These are phyloP conservation scores for Semnornis frantzii DNA, from an alignment of 2,113 vertebrate genomes.

Conservation along the genomic window DNA sequence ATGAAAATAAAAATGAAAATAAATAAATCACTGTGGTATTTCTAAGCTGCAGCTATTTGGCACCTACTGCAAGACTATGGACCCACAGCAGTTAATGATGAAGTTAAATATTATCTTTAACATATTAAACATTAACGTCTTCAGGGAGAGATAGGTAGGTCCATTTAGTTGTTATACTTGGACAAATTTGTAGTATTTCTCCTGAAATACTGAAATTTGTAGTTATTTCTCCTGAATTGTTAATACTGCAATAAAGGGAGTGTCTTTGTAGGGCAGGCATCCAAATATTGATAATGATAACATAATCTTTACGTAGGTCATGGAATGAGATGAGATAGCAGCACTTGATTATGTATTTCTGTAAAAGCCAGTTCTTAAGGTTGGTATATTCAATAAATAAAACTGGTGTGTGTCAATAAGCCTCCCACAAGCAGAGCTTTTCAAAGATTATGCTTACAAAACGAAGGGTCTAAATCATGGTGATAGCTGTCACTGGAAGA, in stretches of 20 bases:
- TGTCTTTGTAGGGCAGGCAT: not conserved
- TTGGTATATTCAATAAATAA: not conserved
- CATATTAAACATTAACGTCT: not conserved
- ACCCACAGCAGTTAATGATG: not conserved
- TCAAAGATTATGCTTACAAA: not conserved
- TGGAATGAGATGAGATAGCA: not conserved
- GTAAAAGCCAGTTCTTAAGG: not conserved
- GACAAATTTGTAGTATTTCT: not conserved
- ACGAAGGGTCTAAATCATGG: accelerated
- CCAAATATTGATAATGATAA: not conserved
- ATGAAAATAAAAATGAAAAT: not conserved
- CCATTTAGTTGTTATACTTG: not conserved
- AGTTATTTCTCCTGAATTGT: not conserved
- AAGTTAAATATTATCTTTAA: not conserved
- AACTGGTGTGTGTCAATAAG: not conserved
- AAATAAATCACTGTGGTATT: not conserved
- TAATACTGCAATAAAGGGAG: not conserved
- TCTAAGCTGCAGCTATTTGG: not conserved
- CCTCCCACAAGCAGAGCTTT: not conserved
- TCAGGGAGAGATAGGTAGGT: not conserved
- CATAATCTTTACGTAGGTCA: not conserved
- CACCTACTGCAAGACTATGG: not conserved
- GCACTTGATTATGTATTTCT: not conserved
- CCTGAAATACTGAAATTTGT: too few species aligned
- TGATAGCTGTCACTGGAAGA: not conserved